Conservation (phyloP, 2,113 vertebrate genomes). For the Typhlomys cinereus region DNA sequence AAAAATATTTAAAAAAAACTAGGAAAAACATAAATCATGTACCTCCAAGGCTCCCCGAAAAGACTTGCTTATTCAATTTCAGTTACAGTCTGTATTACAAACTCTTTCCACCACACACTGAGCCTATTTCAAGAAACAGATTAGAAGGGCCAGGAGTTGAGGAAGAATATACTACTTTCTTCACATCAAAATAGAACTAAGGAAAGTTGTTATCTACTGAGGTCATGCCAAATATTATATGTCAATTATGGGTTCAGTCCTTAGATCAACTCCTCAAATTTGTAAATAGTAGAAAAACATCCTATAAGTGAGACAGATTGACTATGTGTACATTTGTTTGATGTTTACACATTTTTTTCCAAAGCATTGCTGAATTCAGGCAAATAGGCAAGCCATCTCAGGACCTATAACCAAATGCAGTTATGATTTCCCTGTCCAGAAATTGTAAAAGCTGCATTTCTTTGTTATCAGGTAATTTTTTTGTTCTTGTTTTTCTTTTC, state of each 20-base stretch:
- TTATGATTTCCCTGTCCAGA: not conserved
- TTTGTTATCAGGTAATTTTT: not conserved
- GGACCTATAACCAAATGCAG: not conserved
- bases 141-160: not conserved
- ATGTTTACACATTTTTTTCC: not conserved
- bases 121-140: not conserved
- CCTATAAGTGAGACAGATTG: not conserved
- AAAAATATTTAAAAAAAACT: not conserved
- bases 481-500: constrained; percentile 12
- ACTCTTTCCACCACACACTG: not conserved
- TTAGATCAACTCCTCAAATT: not conserved
- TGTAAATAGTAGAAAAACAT: not conserved
- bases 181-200: not conserved
- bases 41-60: not conserved
- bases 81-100: not conserved
- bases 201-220: not conserved
- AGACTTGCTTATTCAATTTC: not conserved
- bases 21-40: not conserved
- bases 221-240: not conserved
- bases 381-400: not conserved
- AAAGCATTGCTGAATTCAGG: not conserved
- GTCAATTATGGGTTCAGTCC: not conserved
- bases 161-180: not conserved
- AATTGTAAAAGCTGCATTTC: constrained; percentile 36
- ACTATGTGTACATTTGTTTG: not conserved